Conservation (phyloP, 2,888 invertebrate species). For the Bellardia pandia region DNA sequence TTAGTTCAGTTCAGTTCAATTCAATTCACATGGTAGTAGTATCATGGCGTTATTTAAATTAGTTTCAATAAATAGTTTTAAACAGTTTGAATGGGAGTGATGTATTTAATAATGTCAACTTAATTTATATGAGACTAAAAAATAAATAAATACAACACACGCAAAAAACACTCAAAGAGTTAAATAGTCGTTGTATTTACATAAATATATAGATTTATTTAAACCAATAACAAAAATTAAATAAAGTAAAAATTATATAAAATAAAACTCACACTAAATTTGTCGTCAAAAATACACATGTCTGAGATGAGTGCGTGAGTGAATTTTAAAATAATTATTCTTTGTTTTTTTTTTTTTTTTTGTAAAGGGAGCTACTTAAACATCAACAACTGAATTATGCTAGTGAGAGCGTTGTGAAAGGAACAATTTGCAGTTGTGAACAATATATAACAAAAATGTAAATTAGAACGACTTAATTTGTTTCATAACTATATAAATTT, state of each 20-base stretch:
- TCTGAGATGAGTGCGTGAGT: slow-evolving; percentile 67
- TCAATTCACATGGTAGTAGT: slow-evolving; percentile 10
- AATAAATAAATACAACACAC: slow-evolving; percentile 61
- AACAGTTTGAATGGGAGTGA: slow-evolving; percentile 70
- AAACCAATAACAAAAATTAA: slow-evolving; percentile 9
- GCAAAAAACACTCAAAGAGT: slow-evolving; percentile 59
- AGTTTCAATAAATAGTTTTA: slow-evolving; percentile 73
- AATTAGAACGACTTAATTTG: slow-evolving; percentile 56
- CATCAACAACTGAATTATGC: too few species aligned
- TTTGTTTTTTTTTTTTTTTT: slow-evolving; percentile 30
- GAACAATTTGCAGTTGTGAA: not conserved
- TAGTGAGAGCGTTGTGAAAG: too few species aligned
- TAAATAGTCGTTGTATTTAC: slow-evolving; percentile 46
- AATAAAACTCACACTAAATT: slow-evolving; percentile 59
- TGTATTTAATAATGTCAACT: slow-evolving; percentile 74
- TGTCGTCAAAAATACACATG: slow-evolving; percentile 56
- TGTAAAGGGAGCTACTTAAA: slow-evolving; percentile 20
- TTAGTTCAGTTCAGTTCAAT: not conserved
- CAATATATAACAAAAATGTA: slow-evolving; percentile 34
- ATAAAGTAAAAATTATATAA: slow-evolving; percentile 32
- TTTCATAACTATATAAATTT: slow-evolving; percentile 56
- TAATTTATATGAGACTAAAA: slow-evolving; percentile 75
- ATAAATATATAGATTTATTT: slow-evolving; percentile 63
- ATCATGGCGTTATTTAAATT: slow-evolving; percentile 71
- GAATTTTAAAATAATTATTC: slow-evolving; percentile 53